Evolutionary conservation across 2,888 invertebrate species (phyloP).

Genomic region (Amphipoea oculea): DNA sequence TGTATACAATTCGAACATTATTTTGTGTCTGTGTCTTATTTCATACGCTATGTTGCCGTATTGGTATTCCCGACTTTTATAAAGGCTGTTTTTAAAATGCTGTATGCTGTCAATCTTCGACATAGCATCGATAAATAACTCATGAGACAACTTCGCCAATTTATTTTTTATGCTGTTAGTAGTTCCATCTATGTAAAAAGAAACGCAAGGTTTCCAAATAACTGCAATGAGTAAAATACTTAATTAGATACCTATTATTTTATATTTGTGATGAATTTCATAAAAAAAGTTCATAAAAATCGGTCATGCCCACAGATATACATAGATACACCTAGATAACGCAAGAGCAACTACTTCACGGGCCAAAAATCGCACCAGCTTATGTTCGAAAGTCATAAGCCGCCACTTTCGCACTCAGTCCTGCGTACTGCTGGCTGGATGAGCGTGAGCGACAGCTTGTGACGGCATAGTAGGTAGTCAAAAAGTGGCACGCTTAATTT

Average conservation of each 20-base stretch:
- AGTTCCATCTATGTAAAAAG: rapidly evolving
- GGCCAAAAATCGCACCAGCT: too few relatives aligned
- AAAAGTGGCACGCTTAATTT: too few relatives aligned
- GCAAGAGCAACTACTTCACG: too few relatives aligned
- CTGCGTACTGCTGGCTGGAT: too few relatives aligned
- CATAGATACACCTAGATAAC: too few relatives aligned
- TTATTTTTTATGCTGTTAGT: constrained; percentile 18
- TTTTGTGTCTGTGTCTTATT: constrained; percentile 65
- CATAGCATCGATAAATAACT: constrained; percentile 59
- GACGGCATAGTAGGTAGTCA: too few relatives aligned
- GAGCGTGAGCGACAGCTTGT: too few relatives aligned
- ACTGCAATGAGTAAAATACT: constrained; percentile 33
- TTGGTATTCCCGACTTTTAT: constrained; percentile 9
- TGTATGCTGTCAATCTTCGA: constrained; percentile 60
- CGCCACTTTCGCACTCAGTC: too few relatives aligned
- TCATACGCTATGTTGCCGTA: constrained; percentile 35
- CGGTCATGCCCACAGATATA: too few relatives aligned
- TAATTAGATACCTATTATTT: background rate
- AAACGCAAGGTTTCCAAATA: constrained; percentile 36
- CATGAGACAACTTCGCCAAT: constrained; percentile 32
- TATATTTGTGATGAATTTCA: background rate
- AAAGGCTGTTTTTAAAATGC: constrained; percentile 40
- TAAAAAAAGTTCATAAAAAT: too few relatives aligned
- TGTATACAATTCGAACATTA: constrained; percentile 29
- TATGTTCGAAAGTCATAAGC: too few relatives aligned